Conservation (phyloP, 1,140 invertebrate species). For the Brachionus rubens region DNA sequence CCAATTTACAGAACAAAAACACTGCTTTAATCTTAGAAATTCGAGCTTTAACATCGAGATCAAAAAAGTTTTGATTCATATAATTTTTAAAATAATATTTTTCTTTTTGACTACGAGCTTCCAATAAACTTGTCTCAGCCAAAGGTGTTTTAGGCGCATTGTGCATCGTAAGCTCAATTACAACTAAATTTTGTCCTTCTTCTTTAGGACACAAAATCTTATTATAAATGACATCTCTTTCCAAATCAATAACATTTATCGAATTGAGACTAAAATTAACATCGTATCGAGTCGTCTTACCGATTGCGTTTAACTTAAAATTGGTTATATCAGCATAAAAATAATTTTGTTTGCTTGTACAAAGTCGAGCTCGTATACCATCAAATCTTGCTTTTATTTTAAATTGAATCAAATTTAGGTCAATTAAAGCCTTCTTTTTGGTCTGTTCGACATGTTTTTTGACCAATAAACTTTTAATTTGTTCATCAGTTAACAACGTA, state of each 20-base stretch:
- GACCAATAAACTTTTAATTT: conserved; percentile 12
- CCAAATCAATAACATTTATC: conserved; percentile 28
- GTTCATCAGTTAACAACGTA: neutral
- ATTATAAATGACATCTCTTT: neutral
- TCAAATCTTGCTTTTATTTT: conserved; percentile 31
- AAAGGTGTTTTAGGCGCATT: conserved; percentile 32
- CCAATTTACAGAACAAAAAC: conserved; percentile 3
- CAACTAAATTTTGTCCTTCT: conserved; percentile 38
- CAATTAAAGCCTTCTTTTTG: neutral
- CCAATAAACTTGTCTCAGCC: neutral
- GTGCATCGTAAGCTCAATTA: neutral
- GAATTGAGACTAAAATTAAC: conserved; percentile 29
- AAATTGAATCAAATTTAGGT: neutral
- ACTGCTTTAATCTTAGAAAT: neutral
- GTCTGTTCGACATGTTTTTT: neutral
- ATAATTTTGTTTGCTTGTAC: conserved; percentile 21
- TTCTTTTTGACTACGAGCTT: conserved; percentile 13
- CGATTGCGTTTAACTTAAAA: neutral
- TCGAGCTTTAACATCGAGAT: conserved; percentile 3
- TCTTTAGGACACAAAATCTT: conserved; percentile 27
- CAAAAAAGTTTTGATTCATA: conserved; percentile 22
- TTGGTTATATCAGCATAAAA: neutral
- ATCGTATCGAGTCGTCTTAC: conserved; percentile 1
- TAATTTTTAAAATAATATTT: conserved; percentile 40
- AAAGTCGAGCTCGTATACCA: conserved; percentile 4